Evolutionary conservation across 2,888 invertebrate species (phyloP).

Genomic region (Catocala fraxini): DNA sequence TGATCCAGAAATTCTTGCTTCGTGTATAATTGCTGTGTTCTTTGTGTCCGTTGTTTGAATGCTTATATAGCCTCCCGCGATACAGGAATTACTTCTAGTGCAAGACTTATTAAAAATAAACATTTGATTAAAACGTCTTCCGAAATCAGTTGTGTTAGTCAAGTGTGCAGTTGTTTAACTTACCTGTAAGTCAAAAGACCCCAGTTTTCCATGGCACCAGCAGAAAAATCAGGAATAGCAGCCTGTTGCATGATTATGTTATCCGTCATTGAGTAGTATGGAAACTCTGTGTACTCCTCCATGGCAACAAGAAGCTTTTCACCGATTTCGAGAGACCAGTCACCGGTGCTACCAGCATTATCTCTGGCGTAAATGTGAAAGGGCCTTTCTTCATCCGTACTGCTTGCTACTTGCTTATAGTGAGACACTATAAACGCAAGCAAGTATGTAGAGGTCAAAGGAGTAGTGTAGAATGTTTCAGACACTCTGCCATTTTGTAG

Average conservation of each 20-base stretch:
- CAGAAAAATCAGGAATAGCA: constrained; percentile 93
- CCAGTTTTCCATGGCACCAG: constrained; percentile 96
- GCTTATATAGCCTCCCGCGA: no score
- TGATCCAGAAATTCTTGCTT: no score
- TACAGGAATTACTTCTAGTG: no score
- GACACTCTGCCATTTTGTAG: constrained; percentile 58
- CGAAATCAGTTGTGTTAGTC: background rate
- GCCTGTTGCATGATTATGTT: constrained; percentile 89
- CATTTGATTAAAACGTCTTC: no score
- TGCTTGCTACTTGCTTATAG: constrained; percentile 74
- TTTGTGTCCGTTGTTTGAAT: no score
- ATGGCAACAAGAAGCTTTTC: constrained; percentile 79
- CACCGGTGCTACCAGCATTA: constrained; percentile 72
- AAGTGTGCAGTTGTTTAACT: no score
- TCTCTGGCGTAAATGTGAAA: constrained; percentile 80
- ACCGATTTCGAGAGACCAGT: constrained; percentile 80
- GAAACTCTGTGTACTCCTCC: constrained; percentile 86
- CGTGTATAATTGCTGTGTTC: no score
- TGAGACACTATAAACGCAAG: constrained; percentile 95
- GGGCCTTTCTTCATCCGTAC: constrained; percentile 59
- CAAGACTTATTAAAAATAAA: no score
- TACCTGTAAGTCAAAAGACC: constrained; percentile 93
- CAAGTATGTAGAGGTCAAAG: constrained; percentile 93
- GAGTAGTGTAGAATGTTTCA: constrained; percentile 87
- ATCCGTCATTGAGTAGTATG: constrained; percentile 84